Evolutionary conservation across 2,888 invertebrate genomes (phyloP).

Genomic region (Drosophila picticornis): DNA sequence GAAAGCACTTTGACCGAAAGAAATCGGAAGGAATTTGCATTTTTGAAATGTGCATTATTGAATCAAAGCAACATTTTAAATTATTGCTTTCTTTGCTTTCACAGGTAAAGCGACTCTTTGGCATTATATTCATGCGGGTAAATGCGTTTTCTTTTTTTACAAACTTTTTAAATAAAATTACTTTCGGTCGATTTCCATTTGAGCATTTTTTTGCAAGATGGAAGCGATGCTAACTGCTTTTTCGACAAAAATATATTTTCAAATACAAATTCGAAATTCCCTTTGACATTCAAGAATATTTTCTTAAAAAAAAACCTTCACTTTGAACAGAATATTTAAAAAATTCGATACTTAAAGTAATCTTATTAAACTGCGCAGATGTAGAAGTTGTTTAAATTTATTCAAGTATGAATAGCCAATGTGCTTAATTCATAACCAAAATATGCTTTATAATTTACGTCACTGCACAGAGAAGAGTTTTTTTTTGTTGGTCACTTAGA

Average conservation of each 20-base stretch:
- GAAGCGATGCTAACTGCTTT: background rate
- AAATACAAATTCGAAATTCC: background rate
- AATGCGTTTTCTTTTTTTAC: background rate
- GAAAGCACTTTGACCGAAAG: background rate
- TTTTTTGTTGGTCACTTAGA: slow-evolving; percentile 35
- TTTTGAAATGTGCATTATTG: background rate
- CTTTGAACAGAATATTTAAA: background rate
- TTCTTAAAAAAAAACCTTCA: background rate
- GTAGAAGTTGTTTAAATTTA: background rate
- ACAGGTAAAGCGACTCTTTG: background rate
- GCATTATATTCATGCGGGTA: too few relatives aligned
- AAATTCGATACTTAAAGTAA: background rate
- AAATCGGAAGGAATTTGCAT: background rate
- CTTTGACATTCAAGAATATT: background rate
- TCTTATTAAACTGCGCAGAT: background rate
- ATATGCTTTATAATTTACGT: slow-evolving; percentile 59
- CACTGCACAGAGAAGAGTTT: slow-evolving; percentile 38
- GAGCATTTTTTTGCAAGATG: background rate
- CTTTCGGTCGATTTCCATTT: background rate
- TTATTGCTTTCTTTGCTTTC: background rate
- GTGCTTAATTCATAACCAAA: slow-evolving; percentile 48
- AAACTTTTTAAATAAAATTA: background rate
- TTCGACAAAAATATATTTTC: background rate
- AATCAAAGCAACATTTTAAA: background rate
- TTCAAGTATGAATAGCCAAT: slow-evolving; percentile 17